Evolutionary conservation across 2,888 invertebrate species (phyloP), one percentile per base, ranked within the genome.

Genomic region (Nomada ruficornis): DNA sequence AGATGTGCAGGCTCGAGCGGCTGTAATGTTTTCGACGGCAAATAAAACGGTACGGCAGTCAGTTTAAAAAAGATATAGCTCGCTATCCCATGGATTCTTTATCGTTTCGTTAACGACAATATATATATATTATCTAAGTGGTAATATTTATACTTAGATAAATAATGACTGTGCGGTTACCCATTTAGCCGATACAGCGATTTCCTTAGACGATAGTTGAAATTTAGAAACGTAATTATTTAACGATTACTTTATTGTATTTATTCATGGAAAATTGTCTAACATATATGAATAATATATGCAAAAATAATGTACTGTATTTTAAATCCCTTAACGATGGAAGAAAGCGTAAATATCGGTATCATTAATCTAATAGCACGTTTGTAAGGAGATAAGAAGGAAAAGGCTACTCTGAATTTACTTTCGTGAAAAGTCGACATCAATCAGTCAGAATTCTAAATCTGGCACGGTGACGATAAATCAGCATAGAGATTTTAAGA

Each of bases 1-100:
- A 50, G 20, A 9, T 42, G 47, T 20, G 42, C 59, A 59, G n/a
- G 20, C 42, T 26, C 44, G 23, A 11, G 36, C 36, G 36, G 36
- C 5, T 36, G 36, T 36, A 23, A 59, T 26, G 11, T 20, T 47
- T 50, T 26, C 20, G n/a, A 20, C 55, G 78, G 63, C 15, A 77
- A 69, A 20, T 57, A 10, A 9, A 29, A 67, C 57, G 76, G 3
- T 68, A 57, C 3, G 13, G 20, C 23, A 15, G n/a, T 2, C 52
- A 5, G 15, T 44, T 29, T 9, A 5, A n/a, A 55, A 57, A 63
- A 64, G 10, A 23, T 23, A 0, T 4, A 18, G 20, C 18, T 1
- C n/a, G 5, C 5, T 11, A 13, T 11, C 15, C 11, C 18, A 20
- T 15, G 36, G 18, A 4, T 9, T 18, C 18, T 26, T n/a, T 15